A percentile compares a stretch with the other conserved stretches of the same genome.
phyloP scores from a whole-genome alignment of 2,888 invertebrate genomes.

The Scrobipalpa atriplicella region DNA sequence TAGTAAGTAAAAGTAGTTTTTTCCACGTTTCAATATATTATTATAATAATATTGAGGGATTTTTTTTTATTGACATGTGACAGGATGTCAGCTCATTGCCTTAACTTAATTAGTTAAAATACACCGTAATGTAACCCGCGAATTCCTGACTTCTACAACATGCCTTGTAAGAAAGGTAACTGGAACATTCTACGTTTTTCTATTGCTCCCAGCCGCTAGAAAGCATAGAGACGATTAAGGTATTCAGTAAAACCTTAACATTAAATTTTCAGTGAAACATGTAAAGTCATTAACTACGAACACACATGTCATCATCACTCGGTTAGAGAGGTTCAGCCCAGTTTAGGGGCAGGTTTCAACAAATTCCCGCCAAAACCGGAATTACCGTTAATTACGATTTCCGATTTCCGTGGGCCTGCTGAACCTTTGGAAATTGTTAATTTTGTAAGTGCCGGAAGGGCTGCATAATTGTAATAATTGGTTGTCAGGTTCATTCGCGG shows the following conservation, averaged over 20 bases:
- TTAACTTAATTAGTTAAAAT: too few species aligned
- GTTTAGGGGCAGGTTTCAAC: conserved; percentile 1
- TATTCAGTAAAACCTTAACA: too few species aligned
- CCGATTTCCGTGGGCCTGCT: conserved; percentile 22
- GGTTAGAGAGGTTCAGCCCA: not conserved
- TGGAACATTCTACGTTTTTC: too few species aligned
- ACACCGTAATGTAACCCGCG: too few species aligned
- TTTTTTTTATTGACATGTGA: too few species aligned
- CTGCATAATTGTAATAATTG: conserved; percentile 38
- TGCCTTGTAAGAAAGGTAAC: too few species aligned
- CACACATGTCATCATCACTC: not conserved
- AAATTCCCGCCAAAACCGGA: conserved; percentile 22
- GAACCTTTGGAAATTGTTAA: conserved; percentile 27
- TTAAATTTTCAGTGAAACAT: not conserved
- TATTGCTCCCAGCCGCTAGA: not conserved
- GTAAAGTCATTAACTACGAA: not conserved
- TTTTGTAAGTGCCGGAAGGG: conserved; percentile 29
- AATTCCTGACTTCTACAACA: too few species aligned
- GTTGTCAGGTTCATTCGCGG: conserved; percentile 30
- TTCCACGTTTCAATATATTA: too few species aligned
- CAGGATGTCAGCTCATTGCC: too few species aligned
- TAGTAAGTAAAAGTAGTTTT: too few species aligned
- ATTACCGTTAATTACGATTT: conserved; percentile 24
- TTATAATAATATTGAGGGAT: too few species aligned
- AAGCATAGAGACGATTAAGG: too few species aligned